These are phyloP conservation scores for Murina feae DNA, from an alignment of 2,113 vertebrate genomes.

Conservation along the genomic window DNA sequence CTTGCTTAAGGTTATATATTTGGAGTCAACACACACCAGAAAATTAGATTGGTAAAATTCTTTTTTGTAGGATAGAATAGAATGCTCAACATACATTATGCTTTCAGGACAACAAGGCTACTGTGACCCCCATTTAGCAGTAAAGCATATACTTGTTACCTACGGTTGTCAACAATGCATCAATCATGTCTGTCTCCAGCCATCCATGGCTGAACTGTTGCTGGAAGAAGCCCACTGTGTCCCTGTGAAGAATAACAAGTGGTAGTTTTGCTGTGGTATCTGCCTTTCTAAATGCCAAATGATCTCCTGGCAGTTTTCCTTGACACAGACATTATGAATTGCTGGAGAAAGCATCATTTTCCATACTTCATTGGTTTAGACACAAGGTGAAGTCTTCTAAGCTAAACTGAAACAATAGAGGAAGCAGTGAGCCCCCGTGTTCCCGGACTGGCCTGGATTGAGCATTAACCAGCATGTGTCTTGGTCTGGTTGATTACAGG, in stretches of 20 bases:
- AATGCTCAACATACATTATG: not conserved
- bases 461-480: not conserved
- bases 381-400: not conserved
- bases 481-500: conserved; percentile 79
- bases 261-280: not conserved
- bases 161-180: not conserved
- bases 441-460: not conserved
- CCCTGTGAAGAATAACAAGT: not conserved
- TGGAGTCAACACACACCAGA: not conserved
- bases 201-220: not conserved
- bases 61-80: not conserved
- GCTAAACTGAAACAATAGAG: not conserved
- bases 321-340: not conserved
- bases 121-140: not conserved
- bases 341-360: not conserved
- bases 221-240: not conserved
- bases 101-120: not conserved
- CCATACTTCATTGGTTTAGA: not conserved
- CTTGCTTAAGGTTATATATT: not conserved
- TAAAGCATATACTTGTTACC: not conserved
- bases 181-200: not conserved
- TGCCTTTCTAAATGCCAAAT: conserved; percentile 22
- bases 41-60: not conserved
- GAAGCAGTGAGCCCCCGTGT: not conserved
- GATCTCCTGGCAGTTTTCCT: not conserved